Percentiles rank a stretch among this genome's conserved stretches.
Evolutionary conservation across 2,113 vertebrate species (phyloP).

Genomic region (Oceanites oceanicus): DNA sequence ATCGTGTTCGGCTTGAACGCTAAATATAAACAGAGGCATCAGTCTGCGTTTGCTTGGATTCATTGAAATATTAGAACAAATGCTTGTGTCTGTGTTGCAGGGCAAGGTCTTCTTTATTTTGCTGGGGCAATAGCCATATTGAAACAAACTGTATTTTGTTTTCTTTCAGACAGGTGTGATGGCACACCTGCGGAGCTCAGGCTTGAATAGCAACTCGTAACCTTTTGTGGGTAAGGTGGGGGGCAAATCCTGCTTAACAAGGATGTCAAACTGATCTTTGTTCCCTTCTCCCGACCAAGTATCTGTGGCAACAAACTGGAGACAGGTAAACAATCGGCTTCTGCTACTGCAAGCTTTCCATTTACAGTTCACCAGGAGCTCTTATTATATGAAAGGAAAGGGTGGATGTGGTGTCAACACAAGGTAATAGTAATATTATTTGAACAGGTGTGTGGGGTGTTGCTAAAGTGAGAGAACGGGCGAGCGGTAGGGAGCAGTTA

Average conservation of each 20-base stretch:
- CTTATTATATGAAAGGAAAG: slow-evolving; percentile 75
- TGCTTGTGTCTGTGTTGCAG: slow-evolving; percentile 25
- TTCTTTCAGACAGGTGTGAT: slow-evolving; percentile 74
- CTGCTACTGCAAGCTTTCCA: slow-evolving; percentile 69
- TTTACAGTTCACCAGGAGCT: slow-evolving; percentile 71
- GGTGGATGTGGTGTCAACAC: slow-evolving; percentile 67
- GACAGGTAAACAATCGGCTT: slow-evolving; percentile 39
- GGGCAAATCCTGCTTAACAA: slow-evolving; percentile 79
- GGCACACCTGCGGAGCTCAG: slow-evolving; percentile 70
- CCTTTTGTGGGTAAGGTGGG: slow-evolving; percentile 56
- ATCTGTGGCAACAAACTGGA: slow-evolving; percentile 61
- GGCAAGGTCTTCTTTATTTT: slow-evolving; percentile 56
- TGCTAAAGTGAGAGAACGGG: slow-evolving; percentile 65
- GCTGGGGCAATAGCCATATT: slow-evolving; percentile 28
- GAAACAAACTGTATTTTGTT: slow-evolving; percentile 68
- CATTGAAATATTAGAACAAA: slow-evolving; percentile 55
- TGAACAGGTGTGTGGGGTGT: slow-evolving; percentile 85
- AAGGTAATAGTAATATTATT: slow-evolving; percentile 73
- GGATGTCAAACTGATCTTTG: slow-evolving; percentile 70
- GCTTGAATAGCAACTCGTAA: slow-evolving; percentile 36
- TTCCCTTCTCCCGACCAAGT: slow-evolving; percentile 54
- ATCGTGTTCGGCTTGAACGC: not conserved
- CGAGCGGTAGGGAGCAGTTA: slow-evolving; percentile 61
- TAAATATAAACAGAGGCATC: not conserved
- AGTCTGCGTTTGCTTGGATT: slow-evolving; percentile 45